These are phyloP conservation scores for Schizopygopsis malacanthus DNA, from an alignment of 2,797 vertebrate genomes.

Conservation along the genomic window DNA sequence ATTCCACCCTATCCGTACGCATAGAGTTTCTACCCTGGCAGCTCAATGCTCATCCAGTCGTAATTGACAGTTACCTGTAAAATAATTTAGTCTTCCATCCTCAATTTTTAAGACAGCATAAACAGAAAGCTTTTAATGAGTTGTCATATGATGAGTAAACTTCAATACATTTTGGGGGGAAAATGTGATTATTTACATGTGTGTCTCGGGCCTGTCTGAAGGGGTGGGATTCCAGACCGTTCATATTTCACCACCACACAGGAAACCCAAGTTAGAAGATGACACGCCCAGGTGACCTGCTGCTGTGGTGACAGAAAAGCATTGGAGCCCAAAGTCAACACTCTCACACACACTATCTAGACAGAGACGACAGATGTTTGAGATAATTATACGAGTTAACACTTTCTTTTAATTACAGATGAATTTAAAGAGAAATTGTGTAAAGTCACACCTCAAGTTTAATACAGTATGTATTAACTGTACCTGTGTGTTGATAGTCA, in stretches of 20 bases:
- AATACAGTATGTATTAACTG: not conserved
- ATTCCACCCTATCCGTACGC: conserved; percentile 41
- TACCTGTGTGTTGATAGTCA: not conserved
- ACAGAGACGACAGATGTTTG: not conserved
- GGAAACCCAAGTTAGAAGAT: conserved; percentile 59
- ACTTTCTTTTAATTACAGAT: not conserved
- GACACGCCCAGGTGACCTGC: conserved; percentile 45
- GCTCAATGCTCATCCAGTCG: not conserved
- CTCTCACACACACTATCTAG: not conserved
- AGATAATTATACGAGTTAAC: not conserved
- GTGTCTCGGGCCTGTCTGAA: conserved; percentile 14
- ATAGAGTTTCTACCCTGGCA: conserved; percentile 45
- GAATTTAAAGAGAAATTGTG: not conserved
- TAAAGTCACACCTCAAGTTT: not conserved
- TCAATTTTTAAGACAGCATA: not conserved
- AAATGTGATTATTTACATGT: not conserved
- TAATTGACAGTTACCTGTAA: conserved; percentile 26
- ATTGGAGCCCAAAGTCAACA: conserved; percentile 46
- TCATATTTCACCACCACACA: conserved; percentile 40
- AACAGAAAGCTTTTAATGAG: not conserved
- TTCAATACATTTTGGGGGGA: not conserved
- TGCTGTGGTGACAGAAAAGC: conserved; percentile 55
- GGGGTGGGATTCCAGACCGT: conserved; percentile 28
- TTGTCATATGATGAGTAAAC: not conserved
- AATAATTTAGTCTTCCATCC: not conserved